Evolutionary conservation across 2,797 vertebrate genomes (phyloP), one percentile per base, ranked within the genome.

Genomic region (Gorsachius magnificus): DNA sequence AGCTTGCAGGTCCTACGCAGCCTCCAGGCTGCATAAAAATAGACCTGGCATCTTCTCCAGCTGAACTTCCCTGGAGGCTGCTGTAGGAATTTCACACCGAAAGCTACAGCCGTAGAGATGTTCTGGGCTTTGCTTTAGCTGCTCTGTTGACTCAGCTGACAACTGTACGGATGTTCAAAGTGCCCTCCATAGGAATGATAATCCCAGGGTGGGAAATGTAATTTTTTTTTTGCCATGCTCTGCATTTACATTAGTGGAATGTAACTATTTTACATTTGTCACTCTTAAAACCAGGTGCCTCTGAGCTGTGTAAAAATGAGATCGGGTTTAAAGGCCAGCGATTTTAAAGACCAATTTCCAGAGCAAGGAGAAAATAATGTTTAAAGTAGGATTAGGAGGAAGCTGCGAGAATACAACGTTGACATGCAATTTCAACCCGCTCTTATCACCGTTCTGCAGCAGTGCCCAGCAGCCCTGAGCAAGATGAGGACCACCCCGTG

Each of bases 111-210:
- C 89, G 87, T 63, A 53, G 88, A 94, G 88, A 54, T 17, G 80
- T 56, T 50, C 74, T 74, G 90, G 95, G 92, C 78, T 90, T 82
- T 89, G 86, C 86, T 63, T 75, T 36, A 76, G 92, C 90, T 85
- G 93, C 90, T 95, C 91, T 92, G 93, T 84, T 84, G 90, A 92
- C 88, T 94, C 92, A 80, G 78, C 90, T 83, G 93, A 93, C 83
- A 64, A 45, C 2, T n/a, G 68, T 50, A 54, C 0, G 16, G 14
- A 58, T 57, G 74, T 79, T 72, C 24, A 1, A 76, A 87, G 78
- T 35, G 80, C 56, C 81, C 93, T 46, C 68, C 0, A 10, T 31
- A 77, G 83, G 58, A 79, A 92, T 19, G 56, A 70, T 21, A 79
- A 93, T 77, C 91, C 90, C 90, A 74, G 9, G 28, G 28, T 84